phyloP scores from a whole-genome alignment of 2,888 invertebrate genomes.

The Xanthia togata region DNA sequence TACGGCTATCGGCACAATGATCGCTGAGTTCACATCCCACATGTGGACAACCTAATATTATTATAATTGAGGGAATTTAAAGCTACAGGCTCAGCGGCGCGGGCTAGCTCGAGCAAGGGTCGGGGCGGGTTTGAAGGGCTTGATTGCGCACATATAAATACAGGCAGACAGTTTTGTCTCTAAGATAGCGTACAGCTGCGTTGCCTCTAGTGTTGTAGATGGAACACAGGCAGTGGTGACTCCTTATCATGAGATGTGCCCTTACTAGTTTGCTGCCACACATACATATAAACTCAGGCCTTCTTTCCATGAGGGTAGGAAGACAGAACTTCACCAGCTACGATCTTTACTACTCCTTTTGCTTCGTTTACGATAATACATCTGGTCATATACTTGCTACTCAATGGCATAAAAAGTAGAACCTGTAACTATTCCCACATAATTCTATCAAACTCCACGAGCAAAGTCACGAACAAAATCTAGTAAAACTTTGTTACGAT shows the following conservation, averaged over 20 bases:
- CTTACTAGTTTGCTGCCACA: background rate
- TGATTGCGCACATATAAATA: background rate
- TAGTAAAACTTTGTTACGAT: conserved; percentile 32
- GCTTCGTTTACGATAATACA: background rate
- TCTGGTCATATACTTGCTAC: background rate
- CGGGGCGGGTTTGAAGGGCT: no score
- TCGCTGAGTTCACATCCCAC: no score
- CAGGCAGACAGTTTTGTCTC: background rate
- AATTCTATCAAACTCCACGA: background rate
- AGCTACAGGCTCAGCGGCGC: no score
- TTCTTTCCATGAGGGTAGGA: background rate
- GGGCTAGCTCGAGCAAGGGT: no score
- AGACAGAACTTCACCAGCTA: background rate
- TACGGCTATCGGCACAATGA: no score
- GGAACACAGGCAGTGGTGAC: background rate
- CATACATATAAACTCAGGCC: background rate
- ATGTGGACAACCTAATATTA: no score
- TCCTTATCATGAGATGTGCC: background rate
- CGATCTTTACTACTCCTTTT: background rate
- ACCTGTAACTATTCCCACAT: background rate
- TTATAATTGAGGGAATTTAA: no score
- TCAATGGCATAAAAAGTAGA: background rate
- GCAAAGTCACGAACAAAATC: conserved; percentile 3
- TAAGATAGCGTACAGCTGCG: background rate
- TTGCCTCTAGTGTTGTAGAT: background rate